A percentile compares a stretch with the other conserved stretches of the same genome.
These are phyloP conservation scores for Lasioglossum baleicum DNA, from an alignment of 1,140 invertebrate genomes.

Conservation along the genomic window DNA sequence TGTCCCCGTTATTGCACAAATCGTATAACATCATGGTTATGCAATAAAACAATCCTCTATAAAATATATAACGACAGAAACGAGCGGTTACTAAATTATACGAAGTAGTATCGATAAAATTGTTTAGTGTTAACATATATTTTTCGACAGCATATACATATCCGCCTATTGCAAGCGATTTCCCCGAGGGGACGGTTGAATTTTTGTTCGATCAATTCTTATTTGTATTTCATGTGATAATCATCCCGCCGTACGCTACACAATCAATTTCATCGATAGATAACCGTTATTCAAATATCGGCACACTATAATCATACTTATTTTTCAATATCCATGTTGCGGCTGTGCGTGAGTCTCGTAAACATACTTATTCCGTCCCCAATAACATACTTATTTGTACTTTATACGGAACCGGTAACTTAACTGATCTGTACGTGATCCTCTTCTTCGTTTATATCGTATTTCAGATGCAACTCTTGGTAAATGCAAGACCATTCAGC, in stretches of 20 bases:
- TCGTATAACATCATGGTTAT: background rate
- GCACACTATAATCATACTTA: background rate
- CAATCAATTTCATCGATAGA: background rate
- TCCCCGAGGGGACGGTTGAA: background rate
- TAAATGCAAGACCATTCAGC: no score
- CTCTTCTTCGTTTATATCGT: no score
- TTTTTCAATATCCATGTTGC: background rate
- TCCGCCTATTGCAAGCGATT: background rate
- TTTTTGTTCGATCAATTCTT: background rate
- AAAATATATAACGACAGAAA: background rate
- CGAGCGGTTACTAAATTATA: background rate
- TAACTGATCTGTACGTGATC: background rate
- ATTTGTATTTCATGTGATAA: slow-evolving; percentile 1
- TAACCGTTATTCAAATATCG: slow-evolving; percentile 6
- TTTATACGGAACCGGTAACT: background rate
- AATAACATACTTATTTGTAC: background rate
- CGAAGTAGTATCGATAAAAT: background rate
- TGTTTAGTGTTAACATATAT: slow-evolving; percentile 1
- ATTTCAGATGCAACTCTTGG: no score
- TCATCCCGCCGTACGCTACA: background rate
- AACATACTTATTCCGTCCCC: background rate
- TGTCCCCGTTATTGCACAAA: background rate
- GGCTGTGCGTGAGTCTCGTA: background rate
- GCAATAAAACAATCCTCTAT: background rate
- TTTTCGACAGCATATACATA: no score